Evolutionary conservation across 2,113 vertebrate genomes (phyloP).

Genomic region (Eolophus roseicapilla): DNA sequence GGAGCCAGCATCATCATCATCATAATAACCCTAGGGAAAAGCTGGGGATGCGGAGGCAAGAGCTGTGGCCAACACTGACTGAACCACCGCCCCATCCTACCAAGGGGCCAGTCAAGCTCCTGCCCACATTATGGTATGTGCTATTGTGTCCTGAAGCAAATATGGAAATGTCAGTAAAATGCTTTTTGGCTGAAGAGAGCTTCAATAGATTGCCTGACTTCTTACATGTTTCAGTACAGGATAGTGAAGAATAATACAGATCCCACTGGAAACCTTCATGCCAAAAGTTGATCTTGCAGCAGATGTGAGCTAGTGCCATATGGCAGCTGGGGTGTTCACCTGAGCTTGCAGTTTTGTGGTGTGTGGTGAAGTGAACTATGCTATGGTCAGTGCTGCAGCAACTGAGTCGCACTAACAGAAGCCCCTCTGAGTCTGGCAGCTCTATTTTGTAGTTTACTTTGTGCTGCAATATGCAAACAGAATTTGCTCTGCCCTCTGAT

Average conservation of each 20-base stretch:
- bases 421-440: not conserved
- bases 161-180: not conserved
- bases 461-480: not conserved
- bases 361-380: not conserved
- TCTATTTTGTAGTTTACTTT: not conserved
- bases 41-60: not conserved
- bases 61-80: fast-evolving
- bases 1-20: not conserved
- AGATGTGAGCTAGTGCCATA: not conserved
- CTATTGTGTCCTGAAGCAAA: not conserved
- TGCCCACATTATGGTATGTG: not conserved
- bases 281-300: not conserved
- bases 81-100: not conserved
- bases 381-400: not conserved
- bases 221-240: not conserved
- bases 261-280: not conserved
- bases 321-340: not conserved
- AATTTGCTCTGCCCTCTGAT: slow-evolving; percentile 24
- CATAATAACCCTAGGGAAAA: not conserved
- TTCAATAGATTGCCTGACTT: not conserved
- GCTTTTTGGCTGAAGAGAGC: not conserved
- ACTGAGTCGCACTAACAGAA: not conserved
- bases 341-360: not conserved
- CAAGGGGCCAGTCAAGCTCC: not conserved
- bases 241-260: not conserved